These are phyloP conservation scores for Heliconius nattereri DNA, from an alignment of 1,140 invertebrate genomes.

Conservation along the genomic window DNA sequence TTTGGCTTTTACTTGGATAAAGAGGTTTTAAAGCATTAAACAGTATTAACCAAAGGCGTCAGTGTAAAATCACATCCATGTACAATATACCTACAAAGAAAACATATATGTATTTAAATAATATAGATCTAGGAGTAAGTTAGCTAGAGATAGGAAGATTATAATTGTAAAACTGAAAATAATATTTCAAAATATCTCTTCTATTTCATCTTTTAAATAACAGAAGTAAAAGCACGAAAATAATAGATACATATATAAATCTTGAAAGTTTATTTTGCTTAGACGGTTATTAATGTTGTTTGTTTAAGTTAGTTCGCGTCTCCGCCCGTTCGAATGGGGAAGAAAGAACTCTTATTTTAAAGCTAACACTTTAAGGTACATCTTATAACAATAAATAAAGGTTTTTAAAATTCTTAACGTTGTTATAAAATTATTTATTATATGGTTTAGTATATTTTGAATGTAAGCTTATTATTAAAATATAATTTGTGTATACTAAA, in stretches of 20 bases:
- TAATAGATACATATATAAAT: slow-evolving; percentile 46
- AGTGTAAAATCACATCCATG: background rate
- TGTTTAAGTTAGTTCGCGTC: slow-evolving; percentile 41
- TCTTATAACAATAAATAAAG: slow-evolving; percentile 31
- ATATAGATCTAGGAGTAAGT: background rate
- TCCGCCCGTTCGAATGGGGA: slow-evolving; percentile 38
- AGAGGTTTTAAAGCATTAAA: background rate
- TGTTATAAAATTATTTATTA: background rate
- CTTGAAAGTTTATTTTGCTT: slow-evolving; percentile 45
- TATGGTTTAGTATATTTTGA: background rate
- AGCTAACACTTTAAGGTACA: slow-evolving; percentile 23
- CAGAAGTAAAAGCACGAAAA: slow-evolving; percentile 37
- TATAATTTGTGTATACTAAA: background rate
- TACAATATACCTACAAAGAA: too few species aligned
- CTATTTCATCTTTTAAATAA: slow-evolving; percentile 29
- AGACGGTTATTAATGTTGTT: slow-evolving; percentile 46
- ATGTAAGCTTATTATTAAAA: background rate
- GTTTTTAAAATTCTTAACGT: background rate
- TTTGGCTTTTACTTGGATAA: background rate
- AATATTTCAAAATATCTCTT: background rate
- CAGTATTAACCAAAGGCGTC: background rate
- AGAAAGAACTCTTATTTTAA: slow-evolving; percentile 36
- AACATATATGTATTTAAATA: too few species aligned
- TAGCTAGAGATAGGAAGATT: background rate
- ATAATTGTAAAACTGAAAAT: background rate